Conservation (phyloP, 2,888 invertebrate species). For the Ophioninae sp. region DNA sequence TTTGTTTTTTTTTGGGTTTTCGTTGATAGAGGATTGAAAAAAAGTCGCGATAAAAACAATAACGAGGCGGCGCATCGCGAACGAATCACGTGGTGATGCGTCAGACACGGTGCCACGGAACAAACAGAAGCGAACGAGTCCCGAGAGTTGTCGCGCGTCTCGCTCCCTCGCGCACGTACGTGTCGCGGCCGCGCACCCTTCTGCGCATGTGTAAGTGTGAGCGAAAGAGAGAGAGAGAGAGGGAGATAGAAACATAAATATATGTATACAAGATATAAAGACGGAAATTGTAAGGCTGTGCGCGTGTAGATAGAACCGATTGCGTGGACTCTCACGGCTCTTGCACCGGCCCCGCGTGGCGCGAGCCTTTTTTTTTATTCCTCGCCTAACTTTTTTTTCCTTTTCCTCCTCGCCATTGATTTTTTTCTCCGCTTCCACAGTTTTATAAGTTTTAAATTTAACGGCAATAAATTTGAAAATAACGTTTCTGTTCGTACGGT, state of each 20-base stretch:
- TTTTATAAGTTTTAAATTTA: no score
- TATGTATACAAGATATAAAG: not conserved
- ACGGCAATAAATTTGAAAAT: not conserved
- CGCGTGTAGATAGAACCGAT: constrained; percentile 41
- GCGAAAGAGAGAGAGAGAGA: not conserved
- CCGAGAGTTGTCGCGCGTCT: constrained; percentile 21
- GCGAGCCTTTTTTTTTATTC: constrained; percentile 31
- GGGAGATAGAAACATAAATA: no score
- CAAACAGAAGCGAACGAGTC: constrained; percentile 45
- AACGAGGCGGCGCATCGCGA: constrained; percentile 46
- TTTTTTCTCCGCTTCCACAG: not conserved
- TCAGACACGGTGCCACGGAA: constrained; percentile 64
- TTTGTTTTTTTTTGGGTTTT: no score
- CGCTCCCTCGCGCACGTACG: constrained; percentile 2
- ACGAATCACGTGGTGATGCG: constrained; percentile 76
- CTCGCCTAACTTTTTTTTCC: constrained; percentile 24
- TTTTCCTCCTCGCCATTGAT: constrained; percentile 12
- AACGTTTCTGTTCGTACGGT: not conserved
- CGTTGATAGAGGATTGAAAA: no score
- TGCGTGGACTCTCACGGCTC: constrained; percentile 55
- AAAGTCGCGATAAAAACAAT: not conserved
- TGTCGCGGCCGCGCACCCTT: not conserved
- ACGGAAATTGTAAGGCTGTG: not conserved
- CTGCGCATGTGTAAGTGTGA: constrained; percentile 42
- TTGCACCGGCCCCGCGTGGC: constrained; percentile 56